These are phyloP conservation scores for Subanguina moxae DNA, from an alignment of 1,140 invertebrate species.

Conservation along the genomic window DNA sequence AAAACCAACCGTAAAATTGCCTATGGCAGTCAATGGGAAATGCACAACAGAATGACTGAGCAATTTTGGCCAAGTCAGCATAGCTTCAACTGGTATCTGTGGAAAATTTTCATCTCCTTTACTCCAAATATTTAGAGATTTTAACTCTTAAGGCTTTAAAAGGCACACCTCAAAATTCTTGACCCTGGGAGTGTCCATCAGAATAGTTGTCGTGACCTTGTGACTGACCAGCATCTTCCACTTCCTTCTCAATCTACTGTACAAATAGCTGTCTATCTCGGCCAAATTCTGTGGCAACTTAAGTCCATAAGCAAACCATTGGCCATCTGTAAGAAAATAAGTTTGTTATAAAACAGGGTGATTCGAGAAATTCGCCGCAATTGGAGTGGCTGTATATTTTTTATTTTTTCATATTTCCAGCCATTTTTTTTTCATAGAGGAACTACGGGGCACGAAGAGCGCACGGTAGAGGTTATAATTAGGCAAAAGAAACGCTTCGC, in stretches of 20 bases:
- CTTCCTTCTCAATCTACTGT: conserved; percentile 60
- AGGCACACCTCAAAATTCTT: conserved; percentile 49
- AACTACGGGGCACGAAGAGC: too few species aligned
- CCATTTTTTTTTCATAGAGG: too few species aligned
- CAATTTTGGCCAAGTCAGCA: conserved; percentile 72
- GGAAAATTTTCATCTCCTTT: too few species aligned
- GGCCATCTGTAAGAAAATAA: conserved; percentile 63
- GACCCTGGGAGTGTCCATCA: conserved; percentile 72
- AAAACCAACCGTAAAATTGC: conserved; percentile 68
- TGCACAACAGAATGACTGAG: conserved; percentile 63
- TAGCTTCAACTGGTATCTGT: conserved; percentile 58
- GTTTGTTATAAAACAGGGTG: background rate
- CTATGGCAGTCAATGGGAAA: conserved; percentile 78
- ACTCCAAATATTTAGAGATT: too few species aligned
- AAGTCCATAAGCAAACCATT: conserved; percentile 72
- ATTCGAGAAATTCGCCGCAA: too few species aligned
- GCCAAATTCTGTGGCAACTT: conserved; percentile 65
- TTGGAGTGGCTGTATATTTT: background rate
- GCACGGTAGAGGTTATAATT: too few species aligned
- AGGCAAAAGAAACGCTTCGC: too few species aligned
- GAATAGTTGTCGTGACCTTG: conserved; percentile 70
- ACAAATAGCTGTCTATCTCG: conserved; percentile 63
- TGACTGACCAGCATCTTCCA: conserved; percentile 58
- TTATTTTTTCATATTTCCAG: too few species aligned
- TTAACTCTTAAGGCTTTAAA: background rate